Conservation (phyloP, 2,888 invertebrate species). For the Papilio gigon region DNA sequence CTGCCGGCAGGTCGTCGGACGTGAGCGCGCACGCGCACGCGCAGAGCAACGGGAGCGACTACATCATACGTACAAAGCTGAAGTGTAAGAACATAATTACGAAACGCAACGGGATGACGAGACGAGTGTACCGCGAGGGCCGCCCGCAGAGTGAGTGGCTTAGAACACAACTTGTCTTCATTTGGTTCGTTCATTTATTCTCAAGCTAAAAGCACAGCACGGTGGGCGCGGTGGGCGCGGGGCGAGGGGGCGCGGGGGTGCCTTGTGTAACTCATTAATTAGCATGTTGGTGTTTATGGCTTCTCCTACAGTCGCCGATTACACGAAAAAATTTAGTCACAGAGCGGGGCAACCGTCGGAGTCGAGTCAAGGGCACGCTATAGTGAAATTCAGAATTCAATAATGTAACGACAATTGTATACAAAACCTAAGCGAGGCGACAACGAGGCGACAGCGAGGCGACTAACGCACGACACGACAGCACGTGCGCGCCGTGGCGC, state of each 20-base stretch:
- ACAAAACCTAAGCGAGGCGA: background rate
- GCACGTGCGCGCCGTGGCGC: no score
- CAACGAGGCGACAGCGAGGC: background rate
- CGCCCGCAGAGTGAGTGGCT: background rate
- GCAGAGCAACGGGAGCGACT: background rate
- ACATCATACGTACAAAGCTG: background rate
- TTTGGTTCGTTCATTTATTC: slow-evolving; percentile 33
- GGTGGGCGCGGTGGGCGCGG: no score
- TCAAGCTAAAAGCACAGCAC: slow-evolving; percentile 4
- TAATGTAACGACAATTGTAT: background rate
- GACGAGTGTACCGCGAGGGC: background rate
- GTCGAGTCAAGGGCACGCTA: slow-evolving; percentile 1
- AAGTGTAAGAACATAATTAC: slow-evolving; percentile 3
- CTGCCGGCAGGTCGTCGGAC: no score
- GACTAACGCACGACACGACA: background rate
- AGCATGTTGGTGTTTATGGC: slow-evolving; percentile 5
- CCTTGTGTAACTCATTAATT: slow-evolving; percentile 22
- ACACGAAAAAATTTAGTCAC: background rate
- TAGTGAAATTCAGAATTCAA: slow-evolving; percentile 12
- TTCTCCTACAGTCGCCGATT: background rate
- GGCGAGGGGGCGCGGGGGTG: background rate
- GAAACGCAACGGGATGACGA: background rate
- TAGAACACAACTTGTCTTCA: background rate
- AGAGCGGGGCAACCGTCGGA: background rate
- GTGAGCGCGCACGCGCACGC: no score